These are phyloP conservation scores for Rhagoletis pomonella DNA, from an alignment of 1,140 invertebrate species.

Conservation along the genomic window DNA sequence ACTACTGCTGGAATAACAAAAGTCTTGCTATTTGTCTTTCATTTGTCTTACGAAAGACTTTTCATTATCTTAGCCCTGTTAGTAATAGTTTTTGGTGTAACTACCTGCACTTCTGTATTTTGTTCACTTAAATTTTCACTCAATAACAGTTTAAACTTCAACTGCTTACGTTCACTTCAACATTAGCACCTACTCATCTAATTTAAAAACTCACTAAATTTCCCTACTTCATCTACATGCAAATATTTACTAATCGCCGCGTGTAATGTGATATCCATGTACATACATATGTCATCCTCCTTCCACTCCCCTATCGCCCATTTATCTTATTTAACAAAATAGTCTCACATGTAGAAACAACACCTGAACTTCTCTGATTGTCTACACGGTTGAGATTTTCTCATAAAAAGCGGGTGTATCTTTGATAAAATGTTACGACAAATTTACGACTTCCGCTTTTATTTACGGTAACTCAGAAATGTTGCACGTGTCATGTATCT, in stretches of 20 bases:
- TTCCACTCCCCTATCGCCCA: not conserved
- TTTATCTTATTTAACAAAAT: not conserved
- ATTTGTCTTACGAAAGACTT: too few relatives aligned
- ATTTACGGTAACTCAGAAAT: slow-evolving; percentile 48
- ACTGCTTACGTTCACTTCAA: too few relatives aligned
- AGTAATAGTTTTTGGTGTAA: too few relatives aligned
- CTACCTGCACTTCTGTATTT: too few relatives aligned
- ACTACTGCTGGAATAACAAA: too few relatives aligned
- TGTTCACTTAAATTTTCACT: too few relatives aligned
- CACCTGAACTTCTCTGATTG: not conserved
- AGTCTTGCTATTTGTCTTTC: too few relatives aligned
- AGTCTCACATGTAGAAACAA: not conserved
- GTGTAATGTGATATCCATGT: slow-evolving; percentile 32
- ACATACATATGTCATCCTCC: not conserved
- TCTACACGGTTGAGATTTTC: not conserved
- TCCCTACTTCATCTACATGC: slow-evolving; percentile 16
- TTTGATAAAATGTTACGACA: slow-evolving; percentile 55
- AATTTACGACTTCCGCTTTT: slow-evolving; percentile 58
- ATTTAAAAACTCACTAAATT: slow-evolving; percentile 24
- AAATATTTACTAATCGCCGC: slow-evolving; percentile 4
- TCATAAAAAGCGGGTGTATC: slow-evolving; percentile 34
- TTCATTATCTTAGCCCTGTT: too few relatives aligned
- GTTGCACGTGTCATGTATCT: slow-evolving; percentile 33
- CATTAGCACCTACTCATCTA: too few relatives aligned
- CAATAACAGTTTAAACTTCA: too few relatives aligned